phyloP scores from a whole-genome alignment of 2,113 vertebrate species.

The Aegypius monachus region DNA sequence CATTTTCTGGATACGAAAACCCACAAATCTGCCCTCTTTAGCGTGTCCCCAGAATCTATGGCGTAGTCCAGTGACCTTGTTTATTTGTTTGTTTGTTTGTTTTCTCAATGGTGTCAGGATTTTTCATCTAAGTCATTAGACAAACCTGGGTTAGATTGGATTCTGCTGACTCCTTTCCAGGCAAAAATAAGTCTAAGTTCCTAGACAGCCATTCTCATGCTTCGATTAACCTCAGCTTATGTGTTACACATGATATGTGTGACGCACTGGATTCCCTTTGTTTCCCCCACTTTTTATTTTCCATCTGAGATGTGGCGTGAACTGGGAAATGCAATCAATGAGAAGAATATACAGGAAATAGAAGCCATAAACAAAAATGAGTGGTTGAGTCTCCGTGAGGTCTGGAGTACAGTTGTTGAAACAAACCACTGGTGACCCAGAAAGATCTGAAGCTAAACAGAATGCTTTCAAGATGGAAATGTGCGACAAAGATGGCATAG shows the following conservation, averaged over 20 bases:
- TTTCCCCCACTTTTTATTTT: background rate
- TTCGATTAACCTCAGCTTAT: background rate
- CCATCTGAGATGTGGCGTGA: background rate
- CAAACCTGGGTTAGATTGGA: background rate
- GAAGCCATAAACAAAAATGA: constrained; percentile 43
- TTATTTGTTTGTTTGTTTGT: background rate
- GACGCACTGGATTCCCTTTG: background rate
- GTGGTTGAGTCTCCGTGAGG: background rate
- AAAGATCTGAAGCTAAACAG: constrained; percentile 53
- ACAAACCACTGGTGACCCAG: constrained; percentile 51
- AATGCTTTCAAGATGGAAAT: constrained; percentile 59
- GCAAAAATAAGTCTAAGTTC: background rate
- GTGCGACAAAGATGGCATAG: constrained; percentile 59
- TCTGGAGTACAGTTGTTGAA: constrained; percentile 64
- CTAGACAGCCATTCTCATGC: background rate
- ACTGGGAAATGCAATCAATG: background rate
- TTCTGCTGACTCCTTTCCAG: background rate
- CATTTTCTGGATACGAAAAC: background rate
- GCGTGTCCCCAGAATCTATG: background rate
- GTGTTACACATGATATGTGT: background rate
- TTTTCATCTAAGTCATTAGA: background rate
- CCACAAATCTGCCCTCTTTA: background rate
- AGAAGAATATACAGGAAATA: constrained; percentile 35
- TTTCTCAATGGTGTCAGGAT: background rate
- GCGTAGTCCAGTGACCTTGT: background rate